Evolutionary conservation across 2,888 invertebrate genomes (phyloP), one percentile per base, ranked within the genome.

Genomic region (Netelia melanura): DNA sequence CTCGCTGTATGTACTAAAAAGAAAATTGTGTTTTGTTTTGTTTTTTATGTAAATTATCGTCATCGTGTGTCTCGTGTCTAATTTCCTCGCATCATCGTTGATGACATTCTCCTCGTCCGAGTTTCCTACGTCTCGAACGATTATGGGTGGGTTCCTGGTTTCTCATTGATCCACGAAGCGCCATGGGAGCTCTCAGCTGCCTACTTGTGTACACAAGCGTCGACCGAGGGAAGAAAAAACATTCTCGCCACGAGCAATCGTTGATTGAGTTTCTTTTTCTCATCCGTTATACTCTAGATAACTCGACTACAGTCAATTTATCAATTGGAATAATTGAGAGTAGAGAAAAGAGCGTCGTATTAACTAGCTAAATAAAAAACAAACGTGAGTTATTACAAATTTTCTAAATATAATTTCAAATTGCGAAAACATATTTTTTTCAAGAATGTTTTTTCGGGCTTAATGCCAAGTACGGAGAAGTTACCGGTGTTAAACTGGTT

Each of bases 141-240:
- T 58, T 67, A 74, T 48, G 58, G 38, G 72, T 21, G 67, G 38
- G 67, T 65, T 30, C 44, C 56, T 11, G 23, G 43, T 58, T 67
- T 58, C 11, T 44, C 25, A 80, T 80, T 64, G 80, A 80, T 72
- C 58, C 65, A 38, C 8, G 17, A 80, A 44, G 44, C 8, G 14
- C 48, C 48, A 10, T 30, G 6, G 17, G 71, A 79, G 62, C 21
- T 9, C 21, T 25, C 43, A 21, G 61, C 9, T 48, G 70, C 8
- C 44, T 43, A 9, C 14, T 9, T 67, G 23, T 72, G 56, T 62
- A 52, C 48, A 62, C 44, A 61, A 56, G 14, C 38, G 43, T n/a
- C 10, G 17, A n/a, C 38, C 17, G 1, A 21, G 21, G 30, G 38
- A 10, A 17, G 17, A 70, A 2, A 17, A 70, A 48, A 48, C 14